phyloP scores from a whole-genome alignment of 2,797 vertebrate species.

The Buphagus erythrorhynchus region DNA sequence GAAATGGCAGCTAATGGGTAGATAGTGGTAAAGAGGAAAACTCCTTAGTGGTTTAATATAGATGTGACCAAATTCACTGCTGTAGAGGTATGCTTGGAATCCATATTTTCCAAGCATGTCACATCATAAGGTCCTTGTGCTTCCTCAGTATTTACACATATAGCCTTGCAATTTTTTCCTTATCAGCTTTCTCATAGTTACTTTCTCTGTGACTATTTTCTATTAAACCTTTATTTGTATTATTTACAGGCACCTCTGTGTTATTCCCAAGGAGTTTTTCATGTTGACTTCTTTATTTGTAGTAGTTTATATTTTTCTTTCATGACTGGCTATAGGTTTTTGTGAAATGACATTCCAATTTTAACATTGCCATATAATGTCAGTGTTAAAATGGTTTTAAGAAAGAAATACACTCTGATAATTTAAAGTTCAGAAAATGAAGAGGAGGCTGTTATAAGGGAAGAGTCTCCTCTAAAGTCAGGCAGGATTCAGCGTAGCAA shows the following conservation, averaged over 20 bases:
- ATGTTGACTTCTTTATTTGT: conserved; percentile 30
- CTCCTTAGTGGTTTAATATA: neutral
- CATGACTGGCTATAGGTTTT: neutral
- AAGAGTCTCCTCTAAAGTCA: neutral
- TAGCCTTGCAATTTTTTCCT: neutral
- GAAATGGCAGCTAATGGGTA: neutral
- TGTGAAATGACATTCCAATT: conserved; percentile 30
- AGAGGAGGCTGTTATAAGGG: neutral
- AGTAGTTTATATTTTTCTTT: conserved; percentile 7
- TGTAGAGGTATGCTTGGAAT: neutral
- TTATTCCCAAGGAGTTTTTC: neutral
- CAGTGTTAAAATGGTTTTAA: neutral
- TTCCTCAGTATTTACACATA: neutral
- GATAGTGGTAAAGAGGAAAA: neutral
- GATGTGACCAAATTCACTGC: neutral
- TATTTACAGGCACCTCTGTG: neutral
- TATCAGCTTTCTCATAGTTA: neutral
- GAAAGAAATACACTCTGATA: neutral
- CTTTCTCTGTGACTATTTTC: neutral
- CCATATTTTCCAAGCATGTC: neutral
- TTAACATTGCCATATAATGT: conserved; percentile 1
- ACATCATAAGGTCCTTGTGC: neutral
- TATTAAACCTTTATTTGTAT: neutral
- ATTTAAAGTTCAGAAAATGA: neutral
- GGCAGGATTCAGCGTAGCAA: neutral